Evolutionary conservation across 2,113 vertebrate genomes (phyloP).

Genomic region (Vimba vimba): DNA sequence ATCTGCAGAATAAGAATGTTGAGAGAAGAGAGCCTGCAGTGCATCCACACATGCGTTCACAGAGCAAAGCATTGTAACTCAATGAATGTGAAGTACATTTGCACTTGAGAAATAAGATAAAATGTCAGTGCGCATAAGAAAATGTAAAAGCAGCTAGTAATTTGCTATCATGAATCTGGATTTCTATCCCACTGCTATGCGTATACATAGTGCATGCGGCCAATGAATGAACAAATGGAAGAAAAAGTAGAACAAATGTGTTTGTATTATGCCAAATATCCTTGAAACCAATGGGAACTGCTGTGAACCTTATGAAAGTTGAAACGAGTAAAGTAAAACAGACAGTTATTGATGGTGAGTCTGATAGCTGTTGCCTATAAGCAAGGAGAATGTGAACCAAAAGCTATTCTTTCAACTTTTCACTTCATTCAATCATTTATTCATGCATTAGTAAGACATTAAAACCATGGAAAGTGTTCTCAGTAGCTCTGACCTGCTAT

Average conservation of each 20-base stretch:
- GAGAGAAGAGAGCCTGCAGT: conserved; percentile 1
- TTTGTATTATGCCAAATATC: not conserved
- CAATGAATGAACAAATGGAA: not conserved
- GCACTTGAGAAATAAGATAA: not conserved
- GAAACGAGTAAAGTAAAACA: not conserved
- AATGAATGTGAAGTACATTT: not conserved
- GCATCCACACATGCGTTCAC: not conserved
- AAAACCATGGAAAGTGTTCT: conserved; percentile 2
- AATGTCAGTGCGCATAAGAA: not conserved
- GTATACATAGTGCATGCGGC: not conserved
- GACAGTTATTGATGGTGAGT: not conserved
- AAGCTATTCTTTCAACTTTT: conserved; percentile 5
- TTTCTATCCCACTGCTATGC: not conserved
- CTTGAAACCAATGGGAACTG: not conserved
- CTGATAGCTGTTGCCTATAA: not conserved
- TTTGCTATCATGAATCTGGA: not conserved
- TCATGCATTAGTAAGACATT: conserved; percentile 10
- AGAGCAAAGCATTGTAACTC: not conserved
- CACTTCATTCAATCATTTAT: not conserved
- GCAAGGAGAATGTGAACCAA: not conserved
- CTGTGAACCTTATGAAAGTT: not conserved
- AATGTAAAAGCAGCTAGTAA: not conserved
- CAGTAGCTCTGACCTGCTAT: not conserved
- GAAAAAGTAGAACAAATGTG: not conserved
- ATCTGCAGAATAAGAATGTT: conserved; percentile 20